phyloP scores from a whole-genome alignment of 2,797 vertebrate genomes.

The Gallinago solitaria region DNA sequence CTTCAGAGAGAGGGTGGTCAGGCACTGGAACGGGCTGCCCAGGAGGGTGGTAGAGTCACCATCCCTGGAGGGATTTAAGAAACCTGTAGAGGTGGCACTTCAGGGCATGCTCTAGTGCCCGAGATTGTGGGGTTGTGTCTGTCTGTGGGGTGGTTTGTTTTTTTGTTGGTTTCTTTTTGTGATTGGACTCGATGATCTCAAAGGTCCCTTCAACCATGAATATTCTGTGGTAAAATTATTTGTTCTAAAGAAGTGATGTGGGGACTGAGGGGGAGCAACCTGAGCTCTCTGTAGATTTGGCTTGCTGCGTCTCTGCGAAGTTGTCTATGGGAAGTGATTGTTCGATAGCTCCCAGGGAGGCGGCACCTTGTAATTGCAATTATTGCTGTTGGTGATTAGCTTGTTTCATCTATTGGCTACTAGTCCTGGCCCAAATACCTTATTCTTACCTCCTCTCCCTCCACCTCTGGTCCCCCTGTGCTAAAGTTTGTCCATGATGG shows the following conservation, averaged over 20 bases:
- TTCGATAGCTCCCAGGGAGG: background rate
- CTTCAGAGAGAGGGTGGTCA: no score
- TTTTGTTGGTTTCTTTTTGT: no score
- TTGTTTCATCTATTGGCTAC: background rate
- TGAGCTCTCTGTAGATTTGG: fast-evolving
- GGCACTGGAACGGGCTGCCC: no score
- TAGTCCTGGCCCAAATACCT: background rate
- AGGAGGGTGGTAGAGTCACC: no score
- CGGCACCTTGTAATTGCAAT: background rate
- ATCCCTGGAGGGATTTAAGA: no score
- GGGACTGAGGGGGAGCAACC: fast-evolving
- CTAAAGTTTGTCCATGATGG: background rate
- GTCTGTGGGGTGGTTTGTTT: no score
- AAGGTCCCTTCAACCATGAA: no score
- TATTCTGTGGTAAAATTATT: background rate
- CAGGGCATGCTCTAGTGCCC: no score
- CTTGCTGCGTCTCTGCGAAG: background rate
- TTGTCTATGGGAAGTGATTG: background rate
- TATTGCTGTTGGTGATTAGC: background rate
- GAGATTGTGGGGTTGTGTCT: no score
- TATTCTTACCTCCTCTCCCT: background rate
- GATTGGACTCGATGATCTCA: no score
- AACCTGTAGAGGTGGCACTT: no score
- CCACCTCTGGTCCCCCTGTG: background rate
- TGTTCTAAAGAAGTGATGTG: background rate